These are phyloP conservation scores for Eleginops maclovinus DNA, from an alignment of 2,113 vertebrate species.

Conservation along the genomic window DNA sequence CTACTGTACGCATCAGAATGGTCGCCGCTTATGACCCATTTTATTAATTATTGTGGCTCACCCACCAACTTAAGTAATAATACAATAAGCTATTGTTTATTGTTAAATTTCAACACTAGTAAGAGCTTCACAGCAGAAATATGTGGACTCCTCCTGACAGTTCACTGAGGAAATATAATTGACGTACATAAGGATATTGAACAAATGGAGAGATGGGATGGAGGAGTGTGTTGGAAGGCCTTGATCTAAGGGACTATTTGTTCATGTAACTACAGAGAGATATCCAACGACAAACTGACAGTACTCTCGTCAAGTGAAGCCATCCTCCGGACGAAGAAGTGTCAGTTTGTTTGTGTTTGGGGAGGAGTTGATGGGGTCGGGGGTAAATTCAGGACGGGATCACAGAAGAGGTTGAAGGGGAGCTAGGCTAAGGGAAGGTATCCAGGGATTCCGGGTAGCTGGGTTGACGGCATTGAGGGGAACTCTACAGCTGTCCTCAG, in stretches of 20 bases:
- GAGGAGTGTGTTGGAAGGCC: constrained; percentile 1
- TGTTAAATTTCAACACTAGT: neutral
- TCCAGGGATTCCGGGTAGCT: constrained; percentile 45
- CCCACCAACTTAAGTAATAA: no score
- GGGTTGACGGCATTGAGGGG: constrained; percentile 65
- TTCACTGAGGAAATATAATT: constrained; percentile 1
- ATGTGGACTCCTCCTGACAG: constrained; percentile 43
- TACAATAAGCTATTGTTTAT: no score
- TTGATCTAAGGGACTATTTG: constrained; percentile 9
- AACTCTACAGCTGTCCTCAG: constrained; percentile 72
- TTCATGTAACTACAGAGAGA: neutral
- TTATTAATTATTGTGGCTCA: no score
- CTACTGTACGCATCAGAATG: constrained; percentile 33
- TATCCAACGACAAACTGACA: neutral
- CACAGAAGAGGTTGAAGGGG: constrained; percentile 45
- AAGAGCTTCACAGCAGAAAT: constrained; percentile 49
- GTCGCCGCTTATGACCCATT: neutral
- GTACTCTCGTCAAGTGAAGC: constrained; percentile 12
- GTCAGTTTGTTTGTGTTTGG: constrained; percentile 31
- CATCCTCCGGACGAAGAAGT: constrained; percentile 20
- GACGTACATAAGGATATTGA: constrained; percentile 8
- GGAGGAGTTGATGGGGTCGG: constrained; percentile 35
- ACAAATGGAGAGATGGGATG: constrained; percentile 7
- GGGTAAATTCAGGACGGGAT: constrained; percentile 48
- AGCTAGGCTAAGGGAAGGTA: constrained; percentile 54